phyloP scores from a whole-genome alignment of 2,797 vertebrate species.

The Cyprinella venusta region DNA sequence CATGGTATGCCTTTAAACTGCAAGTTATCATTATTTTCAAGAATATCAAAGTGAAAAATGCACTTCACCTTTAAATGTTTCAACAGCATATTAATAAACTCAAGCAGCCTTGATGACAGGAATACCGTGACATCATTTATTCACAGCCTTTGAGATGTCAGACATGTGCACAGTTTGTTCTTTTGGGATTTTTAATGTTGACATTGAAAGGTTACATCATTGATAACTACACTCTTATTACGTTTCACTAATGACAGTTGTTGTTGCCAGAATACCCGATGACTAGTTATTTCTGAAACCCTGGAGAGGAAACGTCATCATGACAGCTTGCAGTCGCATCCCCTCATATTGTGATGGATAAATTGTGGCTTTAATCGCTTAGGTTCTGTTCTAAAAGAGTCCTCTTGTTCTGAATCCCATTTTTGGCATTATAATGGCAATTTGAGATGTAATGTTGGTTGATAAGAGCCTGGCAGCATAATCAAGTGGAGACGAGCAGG shows the following conservation, averaged over 20 bases:
- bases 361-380: constrained; percentile 27
- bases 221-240: constrained; percentile 51
- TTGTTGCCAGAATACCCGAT: constrained; percentile 35
- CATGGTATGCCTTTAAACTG: no score
- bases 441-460: constrained; percentile 17
- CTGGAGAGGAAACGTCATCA: constrained; percentile 21
- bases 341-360: constrained; percentile 12
- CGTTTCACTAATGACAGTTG: constrained; percentile 37
- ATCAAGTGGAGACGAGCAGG: constrained; percentile 16
- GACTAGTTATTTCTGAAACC: constrained; percentile 47
- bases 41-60: neutral
- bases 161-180: constrained; percentile 20
- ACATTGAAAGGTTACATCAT: constrained; percentile 47
- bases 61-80: neutral
- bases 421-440: constrained; percentile 24
- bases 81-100: neutral
- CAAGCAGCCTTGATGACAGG: neutral
- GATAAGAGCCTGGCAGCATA: constrained; percentile 30
- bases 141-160: neutral
- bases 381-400: constrained; percentile 12
- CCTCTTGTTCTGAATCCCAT: constrained; percentile 9
- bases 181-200: constrained; percentile 26
- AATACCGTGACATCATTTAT: neutral
- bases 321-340: constrained; percentile 26
- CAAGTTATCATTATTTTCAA: no score